A percentile compares a stretch with the other conserved stretches of the same genome.
Evolutionary conservation across 1,140 invertebrate species (phyloP).

Genomic region (Drosophila simulans): DNA sequence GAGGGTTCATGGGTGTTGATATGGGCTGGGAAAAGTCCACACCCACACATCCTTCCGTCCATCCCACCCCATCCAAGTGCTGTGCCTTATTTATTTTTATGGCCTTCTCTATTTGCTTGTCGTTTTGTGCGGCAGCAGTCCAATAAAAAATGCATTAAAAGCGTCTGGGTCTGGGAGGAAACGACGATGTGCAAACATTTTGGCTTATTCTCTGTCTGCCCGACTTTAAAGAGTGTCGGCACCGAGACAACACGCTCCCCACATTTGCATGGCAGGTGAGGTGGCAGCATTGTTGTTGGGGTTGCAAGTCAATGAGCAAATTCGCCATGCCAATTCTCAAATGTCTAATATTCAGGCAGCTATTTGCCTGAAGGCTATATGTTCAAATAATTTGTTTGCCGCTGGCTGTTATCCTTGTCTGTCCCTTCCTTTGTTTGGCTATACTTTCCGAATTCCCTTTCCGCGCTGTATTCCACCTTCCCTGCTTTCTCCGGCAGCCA

Average conservation of each 20-base stretch:
- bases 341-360: conserved; percentile 76
- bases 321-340: conserved; percentile 78
- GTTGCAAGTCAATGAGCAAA: conserved; percentile 67
- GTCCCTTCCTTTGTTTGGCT: conserved; percentile 33
- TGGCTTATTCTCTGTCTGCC: conserved; percentile 49
- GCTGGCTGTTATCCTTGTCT: conserved; percentile 35
- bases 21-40: conserved; percentile 36
- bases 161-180: conserved; percentile 66
- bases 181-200: conserved; percentile 58
- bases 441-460: conserved; percentile 40
- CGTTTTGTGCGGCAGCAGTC: conserved; percentile 70
- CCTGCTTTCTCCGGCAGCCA: conserved; percentile 14
- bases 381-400: conserved; percentile 70
- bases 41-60: neutral
- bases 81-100: conserved; percentile 80
- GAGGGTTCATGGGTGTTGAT: conserved; percentile 58
- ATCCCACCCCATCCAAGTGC: neutral
- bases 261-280: conserved; percentile 65
- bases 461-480: conserved; percentile 30
- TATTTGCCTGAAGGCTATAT: conserved; percentile 57
- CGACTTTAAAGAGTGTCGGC: conserved; percentile 36
- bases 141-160: conserved; percentile 83
- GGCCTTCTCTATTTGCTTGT: conserved; percentile 80
- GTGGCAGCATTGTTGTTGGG: conserved; percentile 29
- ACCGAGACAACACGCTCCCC: conserved; percentile 29